Percentiles rank a stretch among this genome's conserved stretches.
Conservation (phyloP, 2,797 vertebrate genomes). For the Petrocephalus schoutedeni region DNA sequence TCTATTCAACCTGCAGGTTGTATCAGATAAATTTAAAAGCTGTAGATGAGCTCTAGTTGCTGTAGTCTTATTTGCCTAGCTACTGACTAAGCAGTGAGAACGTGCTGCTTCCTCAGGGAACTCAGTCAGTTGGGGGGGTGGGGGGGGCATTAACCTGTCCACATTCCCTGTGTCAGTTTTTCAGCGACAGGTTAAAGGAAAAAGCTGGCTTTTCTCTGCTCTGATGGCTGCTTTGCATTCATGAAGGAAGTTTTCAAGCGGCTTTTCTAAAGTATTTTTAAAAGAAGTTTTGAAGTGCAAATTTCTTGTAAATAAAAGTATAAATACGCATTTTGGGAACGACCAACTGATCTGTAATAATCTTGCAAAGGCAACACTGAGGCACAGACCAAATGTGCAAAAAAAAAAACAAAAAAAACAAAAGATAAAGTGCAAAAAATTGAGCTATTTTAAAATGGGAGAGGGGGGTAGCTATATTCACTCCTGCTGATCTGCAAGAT, state of each 20-base stretch:
- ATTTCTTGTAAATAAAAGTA: background rate
- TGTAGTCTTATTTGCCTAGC: background rate
- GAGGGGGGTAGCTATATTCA: background rate
- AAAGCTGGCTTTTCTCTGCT: background rate
- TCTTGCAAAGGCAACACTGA: background rate
- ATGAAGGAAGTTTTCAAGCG: background rate
- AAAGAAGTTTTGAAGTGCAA: background rate
- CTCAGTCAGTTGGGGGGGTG: background rate
- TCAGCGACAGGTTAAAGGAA: background rate
- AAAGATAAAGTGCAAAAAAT: background rate
- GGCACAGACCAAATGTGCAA: background rate
- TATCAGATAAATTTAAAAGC: background rate
- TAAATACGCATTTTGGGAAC: background rate
- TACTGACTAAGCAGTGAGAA: background rate
- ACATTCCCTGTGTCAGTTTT: background rate
- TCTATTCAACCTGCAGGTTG: background rate
- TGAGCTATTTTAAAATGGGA: background rate
- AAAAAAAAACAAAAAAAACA: background rate
- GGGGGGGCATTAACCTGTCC: background rate
- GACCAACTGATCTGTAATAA: background rate
- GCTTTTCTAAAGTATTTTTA: background rate
- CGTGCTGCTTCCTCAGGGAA: background rate
- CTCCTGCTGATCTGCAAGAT: background rate
- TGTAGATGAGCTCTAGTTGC: background rate
- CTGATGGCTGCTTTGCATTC: background rate